Base-by-base conservation (phyloP, 2,797 vertebrate species). In the Melanotaenia pygmaea region DNA sequence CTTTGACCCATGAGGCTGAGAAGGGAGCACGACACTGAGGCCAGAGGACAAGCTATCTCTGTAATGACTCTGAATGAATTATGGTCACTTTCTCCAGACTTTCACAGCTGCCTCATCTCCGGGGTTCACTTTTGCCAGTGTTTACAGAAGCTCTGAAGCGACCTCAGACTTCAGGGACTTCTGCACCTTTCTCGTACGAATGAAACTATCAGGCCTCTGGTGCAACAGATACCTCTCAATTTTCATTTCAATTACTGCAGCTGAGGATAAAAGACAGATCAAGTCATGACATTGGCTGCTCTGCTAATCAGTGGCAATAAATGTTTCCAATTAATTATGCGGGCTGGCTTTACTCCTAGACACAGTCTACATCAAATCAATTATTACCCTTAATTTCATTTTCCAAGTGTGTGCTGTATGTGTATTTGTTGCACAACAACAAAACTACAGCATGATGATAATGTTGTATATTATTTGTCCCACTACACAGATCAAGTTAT, bases 171-270 rank as follows among this genome's bases (percentile, higher is more conserved):
- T 72, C 76, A 0, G 6, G 75, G 79, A 62, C 72, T 13, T 7
- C 6, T 22, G 66, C 63, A 72, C 84, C 67, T 69, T 59, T 45
- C 74, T 86, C 69, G 12, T 70, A 76, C 79, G 72, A 84, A 73
- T 77, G 64, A 89, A 84, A 76, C 76, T 32, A 67, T 82, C 67
- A 67, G 70, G 61, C 77, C 72, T 76, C 13, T 16, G 26, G 72
- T 5, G 3, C 34, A 43, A 65, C 32, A 72, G 60, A 86, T 70
- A 72, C 69, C 78, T 62, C 76, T 86, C 72, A 62, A 50, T 88
- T 88, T 88, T 84, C 83, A 85, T 89, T 93, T 91, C 82, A 90
- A 86, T 89, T 89, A 88, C 77, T 50, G 76, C 67, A 50, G 59
- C 35, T 72, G 66, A 68, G 89, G 80, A 89, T 85, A 85, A 87